Base-by-base conservation (phyloP, 2,797 vertebrate species). In the Anguilla megastoma region DNA sequence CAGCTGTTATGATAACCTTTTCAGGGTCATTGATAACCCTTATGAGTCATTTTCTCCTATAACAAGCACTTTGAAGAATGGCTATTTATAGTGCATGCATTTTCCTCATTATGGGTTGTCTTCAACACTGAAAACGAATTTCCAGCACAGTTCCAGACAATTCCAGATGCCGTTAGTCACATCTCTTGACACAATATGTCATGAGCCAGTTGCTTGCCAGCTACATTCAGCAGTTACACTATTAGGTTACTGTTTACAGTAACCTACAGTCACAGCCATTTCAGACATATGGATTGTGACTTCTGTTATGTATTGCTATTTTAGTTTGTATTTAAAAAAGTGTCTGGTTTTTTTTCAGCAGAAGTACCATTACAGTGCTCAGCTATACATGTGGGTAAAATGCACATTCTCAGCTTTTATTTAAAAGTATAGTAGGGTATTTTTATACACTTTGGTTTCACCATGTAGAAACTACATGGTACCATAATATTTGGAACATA, bases 81-180 rank as follows among this genome's bases (percentile, higher is more conserved):
- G 85, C 36, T 86, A 86, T 69, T 86, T 86, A 41, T 86, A 66
- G 33, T 41, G 21, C 45, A 27, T 48, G 14, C 18, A 50, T 27
- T 66, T 86, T n/a, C 18, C 63, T 56, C 24, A 45, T 71, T 45
- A 48, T 5, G 3, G 24, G 41, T 33, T 86, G 60, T 86, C 66
- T 48, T 86, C 30, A 84, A n/a, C 63, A 45, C 66, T 50, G 60
- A 66, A 45, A 54, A 6, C 45, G 21, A 52, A 86, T 45, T 18
- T n/a, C 86, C 85, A 48, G 21, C 16, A 41, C 85, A 66, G 60
- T 41, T 85, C 56, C 36, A 74, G 66, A 86, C 21, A 58, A 18
- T 66, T 86, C 85, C 45, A 79, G 69, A 74, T 16, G 24, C 74
- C 80, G 27, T 56, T 79, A 33, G 50, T 79, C 71, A 63, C 10